Conservation (phyloP, 2,797 vertebrate genomes). For the Enteromius afrohamiltoni region DNA sequence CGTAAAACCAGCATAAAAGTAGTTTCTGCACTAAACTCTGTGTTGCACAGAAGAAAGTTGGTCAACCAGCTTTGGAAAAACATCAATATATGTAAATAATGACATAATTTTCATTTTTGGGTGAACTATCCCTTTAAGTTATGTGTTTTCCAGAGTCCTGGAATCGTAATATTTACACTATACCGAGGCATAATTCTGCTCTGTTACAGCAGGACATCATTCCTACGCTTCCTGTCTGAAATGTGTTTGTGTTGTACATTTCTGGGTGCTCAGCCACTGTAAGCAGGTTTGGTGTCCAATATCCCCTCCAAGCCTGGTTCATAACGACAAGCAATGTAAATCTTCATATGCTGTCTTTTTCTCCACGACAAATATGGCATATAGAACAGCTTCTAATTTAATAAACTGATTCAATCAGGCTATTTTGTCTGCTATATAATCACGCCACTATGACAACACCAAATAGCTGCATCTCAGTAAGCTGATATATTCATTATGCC, state of each 20-base stretch:
- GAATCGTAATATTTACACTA: constrained; percentile 35
- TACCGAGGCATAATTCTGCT: constrained; percentile 4
- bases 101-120: constrained; percentile 20
- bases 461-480: constrained; percentile 20
- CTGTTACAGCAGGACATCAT: constrained; percentile 10
- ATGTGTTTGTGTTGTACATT: constrained; percentile 39
- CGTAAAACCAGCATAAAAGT: neutral
- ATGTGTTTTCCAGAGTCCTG: constrained; percentile 26
- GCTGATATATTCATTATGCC: constrained; percentile 23
- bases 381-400: constrained; percentile 30
- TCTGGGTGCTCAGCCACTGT: constrained; percentile 38
- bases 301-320: constrained; percentile 17
- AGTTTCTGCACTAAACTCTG: neutral
- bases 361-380: constrained; percentile 19
- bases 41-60: neutral
- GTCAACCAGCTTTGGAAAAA: neutral
- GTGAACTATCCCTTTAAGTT: constrained; percentile 29
- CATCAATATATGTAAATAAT: constrained; percentile 30
- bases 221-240: constrained; percentile 22
- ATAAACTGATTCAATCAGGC: constrained; percentile 23
- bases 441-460: constrained; percentile 1
- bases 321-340: constrained; percentile 38
- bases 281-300: constrained; percentile 27
- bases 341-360: constrained; percentile 23
- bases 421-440: constrained; percentile 15